These are phyloP conservation scores for Archocentrus centrarchus DNA, from an alignment of 2,113 vertebrate genomes.

Conservation along the genomic window DNA sequence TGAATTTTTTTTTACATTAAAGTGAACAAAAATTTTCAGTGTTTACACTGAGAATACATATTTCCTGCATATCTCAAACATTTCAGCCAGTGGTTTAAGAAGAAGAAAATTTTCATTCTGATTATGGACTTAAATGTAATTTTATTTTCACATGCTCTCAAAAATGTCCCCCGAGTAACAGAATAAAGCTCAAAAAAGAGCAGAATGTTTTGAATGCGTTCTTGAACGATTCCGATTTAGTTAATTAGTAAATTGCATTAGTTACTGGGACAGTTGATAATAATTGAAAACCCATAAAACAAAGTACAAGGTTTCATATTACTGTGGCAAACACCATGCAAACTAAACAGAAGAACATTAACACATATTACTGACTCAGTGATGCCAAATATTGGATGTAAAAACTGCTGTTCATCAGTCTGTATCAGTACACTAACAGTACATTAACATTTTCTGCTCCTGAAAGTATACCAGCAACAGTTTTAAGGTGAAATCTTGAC, in stretches of 20 bases:
- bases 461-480: not conserved
- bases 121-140: not conserved
- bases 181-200: not conserved
- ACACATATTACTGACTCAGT: not conserved
- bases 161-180: not conserved
- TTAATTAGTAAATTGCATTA: constrained; percentile 54
- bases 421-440: not conserved
- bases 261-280: constrained; percentile 57
- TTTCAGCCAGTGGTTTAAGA: not conserved
- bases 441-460: not conserved
- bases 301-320: constrained; percentile 55
- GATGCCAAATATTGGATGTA: not conserved
- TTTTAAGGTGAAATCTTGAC: not conserved
- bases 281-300: constrained; percentile 65
- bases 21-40: constrained; percentile 7
- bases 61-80: constrained; percentile 9
- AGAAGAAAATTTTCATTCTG: not conserved
- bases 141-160: not conserved
- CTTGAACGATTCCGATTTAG: constrained; percentile 69
- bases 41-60: not conserved
- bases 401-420: not conserved
- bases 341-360: constrained; percentile 28
- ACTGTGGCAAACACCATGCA: constrained; percentile 31
- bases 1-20: constrained; percentile 26
- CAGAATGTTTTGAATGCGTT: constrained; percentile 53